phyloP scores from a whole-genome alignment of 2,797 vertebrate genomes.

The Brachyrhaphis roseni region DNA sequence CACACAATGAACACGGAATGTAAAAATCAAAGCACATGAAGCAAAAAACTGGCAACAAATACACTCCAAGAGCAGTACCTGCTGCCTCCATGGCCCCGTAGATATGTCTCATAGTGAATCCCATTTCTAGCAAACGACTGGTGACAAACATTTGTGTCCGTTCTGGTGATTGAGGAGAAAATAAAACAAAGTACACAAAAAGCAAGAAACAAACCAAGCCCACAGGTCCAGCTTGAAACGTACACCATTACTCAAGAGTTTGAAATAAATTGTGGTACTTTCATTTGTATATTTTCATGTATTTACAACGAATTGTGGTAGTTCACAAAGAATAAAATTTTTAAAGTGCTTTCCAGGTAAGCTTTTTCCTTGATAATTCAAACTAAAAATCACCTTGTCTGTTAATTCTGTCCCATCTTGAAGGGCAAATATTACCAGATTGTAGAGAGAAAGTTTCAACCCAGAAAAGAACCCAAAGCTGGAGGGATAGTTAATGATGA shows the following conservation, averaged over 20 bases:
- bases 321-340: neutral
- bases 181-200: constrained; percentile 67
- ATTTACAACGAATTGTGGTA: neutral
- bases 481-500: neutral
- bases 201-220: constrained; percentile 65
- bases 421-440: neutral
- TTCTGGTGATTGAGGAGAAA: constrained; percentile 80
- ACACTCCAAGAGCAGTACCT: constrained; percentile 77
- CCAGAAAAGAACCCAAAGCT: neutral
- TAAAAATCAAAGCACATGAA: constrained; percentile 44
- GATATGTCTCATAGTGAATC: constrained; percentile 87
- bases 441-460: neutral
- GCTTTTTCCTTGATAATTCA: neutral
- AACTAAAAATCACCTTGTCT: neutral
- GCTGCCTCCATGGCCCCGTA: constrained; percentile 87
- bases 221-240: constrained; percentile 38
- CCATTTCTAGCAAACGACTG: constrained; percentile 87
- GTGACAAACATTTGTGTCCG: constrained; percentile 86
- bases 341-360: neutral
- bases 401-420: neutral
- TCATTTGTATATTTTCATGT: neutral
- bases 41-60: constrained; percentile 33
- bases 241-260: constrained; percentile 7
- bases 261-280: neutral
- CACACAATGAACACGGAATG: constrained; percentile 48